Evolutionary conservation across 1,140 invertebrate species (phyloP), one percentile per base, ranked within the genome.

Genomic region (Trichomalopsis sarcophagae): DNA sequence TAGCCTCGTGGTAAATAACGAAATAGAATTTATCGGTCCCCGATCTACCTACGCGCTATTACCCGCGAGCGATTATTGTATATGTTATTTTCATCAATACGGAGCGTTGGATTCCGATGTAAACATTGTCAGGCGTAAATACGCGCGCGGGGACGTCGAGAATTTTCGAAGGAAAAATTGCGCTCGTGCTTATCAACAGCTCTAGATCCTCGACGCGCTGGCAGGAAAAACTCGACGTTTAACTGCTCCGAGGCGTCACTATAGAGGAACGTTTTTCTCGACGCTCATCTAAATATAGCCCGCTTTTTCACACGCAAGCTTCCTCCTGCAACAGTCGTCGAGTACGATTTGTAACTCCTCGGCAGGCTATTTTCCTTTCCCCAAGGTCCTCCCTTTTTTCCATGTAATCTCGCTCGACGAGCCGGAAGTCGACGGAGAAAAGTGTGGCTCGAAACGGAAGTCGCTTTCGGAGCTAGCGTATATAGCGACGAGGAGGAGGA

Each of bases 1-100:
- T 84, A 84, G 82, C 76, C 68, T n/a, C 55, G 74, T 17, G 50
- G 66, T 73, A 84, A 84, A 79, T 78, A 84, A 84, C 78, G 55
- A 84, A 83, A 47, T 77, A 77, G 66, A 77, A 83, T 77, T 83
- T 83, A 77, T 83, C 27, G 14, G 33, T 9, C 9, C 75, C 14
- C 75, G 71, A 76, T 76, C 40, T 44, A 44, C 40, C 40, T 44
- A 10, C 40, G 40, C 40, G 9, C 40, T 44, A 44, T 44, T 44
- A 44, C 40, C 10, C 7, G 40, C 10, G 40, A 1, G 0, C 9
- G 6, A 33, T 44, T 80, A 80, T n/a, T n/a, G n/a, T n/a, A n/a
- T n/a, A n/a, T 36, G 33, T 36, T 36, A 36, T 36, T 36, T 36
- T 36, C 33, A 36, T 36, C 33, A 27, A 27, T 6, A 36, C 33